Percentiles rank a stretch among this genome's conserved stretches.
Evolutionary conservation across 37 sponge, comb jelly and placozoan genomes (phyloP).

Genomic region (Axinella damicornis): DNA sequence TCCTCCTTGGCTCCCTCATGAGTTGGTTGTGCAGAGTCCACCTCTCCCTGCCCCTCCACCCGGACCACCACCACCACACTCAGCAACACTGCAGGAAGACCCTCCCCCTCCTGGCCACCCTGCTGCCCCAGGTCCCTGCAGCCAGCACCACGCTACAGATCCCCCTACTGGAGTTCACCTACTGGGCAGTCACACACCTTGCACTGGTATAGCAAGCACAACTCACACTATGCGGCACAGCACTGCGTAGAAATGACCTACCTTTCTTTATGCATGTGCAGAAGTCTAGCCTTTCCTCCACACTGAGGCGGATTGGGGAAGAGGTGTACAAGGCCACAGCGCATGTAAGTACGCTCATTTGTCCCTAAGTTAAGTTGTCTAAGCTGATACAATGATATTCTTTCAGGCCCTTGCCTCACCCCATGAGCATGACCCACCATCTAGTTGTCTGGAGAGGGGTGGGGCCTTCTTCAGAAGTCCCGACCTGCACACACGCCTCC

Average conservation of each 20-base stretch:
- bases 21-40: constrained; percentile 36
- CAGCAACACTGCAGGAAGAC: not conserved
- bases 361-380: too few species aligned
- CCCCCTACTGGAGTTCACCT: constrained; percentile 13
- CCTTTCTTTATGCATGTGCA: not conserved
- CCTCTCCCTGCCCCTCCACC: not conserved
- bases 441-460: too few species aligned
- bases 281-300: constrained; percentile 9
- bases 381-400: too few species aligned
- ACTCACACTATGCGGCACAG: not conserved
- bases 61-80: not conserved
- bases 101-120: constrained; percentile 20
- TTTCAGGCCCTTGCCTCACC: too few species aligned
- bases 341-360: not conserved
- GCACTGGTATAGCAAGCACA: not conserved
- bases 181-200: constrained; percentile 11
- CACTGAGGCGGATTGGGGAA: constrained; percentile 38
- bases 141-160: constrained; percentile 10
- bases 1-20: constrained; percentile 5
- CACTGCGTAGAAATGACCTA: not conserved
- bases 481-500: constrained; percentile 14
- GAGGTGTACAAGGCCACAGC: not conserved
- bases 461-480: not conserved
- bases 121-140: constrained; percentile 7
- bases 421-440: too few species aligned